Conservation (phyloP, 1,140 invertebrate genomes). For the Lasioglossum baleicum region DNA sequence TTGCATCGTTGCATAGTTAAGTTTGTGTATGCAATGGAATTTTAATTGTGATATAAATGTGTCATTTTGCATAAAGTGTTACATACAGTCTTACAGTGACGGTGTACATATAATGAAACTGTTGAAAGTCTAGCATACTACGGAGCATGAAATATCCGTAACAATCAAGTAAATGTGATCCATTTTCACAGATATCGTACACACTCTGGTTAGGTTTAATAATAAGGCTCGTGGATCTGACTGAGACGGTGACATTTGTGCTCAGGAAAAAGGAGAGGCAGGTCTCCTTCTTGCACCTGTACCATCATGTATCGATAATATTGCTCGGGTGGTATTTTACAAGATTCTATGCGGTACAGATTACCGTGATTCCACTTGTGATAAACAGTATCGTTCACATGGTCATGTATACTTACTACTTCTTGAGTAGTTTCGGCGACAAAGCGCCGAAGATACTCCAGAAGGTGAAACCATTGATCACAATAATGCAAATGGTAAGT, state of each 20-base stretch:
- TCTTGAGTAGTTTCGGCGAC: not conserved
- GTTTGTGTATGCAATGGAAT: no score
- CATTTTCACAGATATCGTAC: no score
- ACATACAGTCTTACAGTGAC: no score
- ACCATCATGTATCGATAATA: constrained; percentile 14
- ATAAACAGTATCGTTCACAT: constrained; percentile 18
- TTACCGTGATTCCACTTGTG: fast-evolving
- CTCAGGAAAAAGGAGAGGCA: constrained; percentile 29
- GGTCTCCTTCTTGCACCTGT: constrained; percentile 28
- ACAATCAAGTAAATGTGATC: no score
- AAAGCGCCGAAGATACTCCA: not conserved
- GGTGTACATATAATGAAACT: no score
- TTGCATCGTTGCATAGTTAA: no score
- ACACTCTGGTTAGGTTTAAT: no score
- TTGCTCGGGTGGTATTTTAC: fast-evolving
- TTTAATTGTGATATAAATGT: no score
- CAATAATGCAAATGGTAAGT: constrained; percentile 25
- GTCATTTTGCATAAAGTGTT: no score
- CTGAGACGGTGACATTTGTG: not conserved
- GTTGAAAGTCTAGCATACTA: no score
- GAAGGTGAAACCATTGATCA: not conserved
- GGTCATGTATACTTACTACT: constrained; percentile 36
- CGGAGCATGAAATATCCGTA: no score
- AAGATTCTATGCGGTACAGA: not conserved
- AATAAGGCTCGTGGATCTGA: no score